Evolutionary conservation across 2,888 invertebrate species (phyloP).

Genomic region (Sisyra nigra): DNA sequence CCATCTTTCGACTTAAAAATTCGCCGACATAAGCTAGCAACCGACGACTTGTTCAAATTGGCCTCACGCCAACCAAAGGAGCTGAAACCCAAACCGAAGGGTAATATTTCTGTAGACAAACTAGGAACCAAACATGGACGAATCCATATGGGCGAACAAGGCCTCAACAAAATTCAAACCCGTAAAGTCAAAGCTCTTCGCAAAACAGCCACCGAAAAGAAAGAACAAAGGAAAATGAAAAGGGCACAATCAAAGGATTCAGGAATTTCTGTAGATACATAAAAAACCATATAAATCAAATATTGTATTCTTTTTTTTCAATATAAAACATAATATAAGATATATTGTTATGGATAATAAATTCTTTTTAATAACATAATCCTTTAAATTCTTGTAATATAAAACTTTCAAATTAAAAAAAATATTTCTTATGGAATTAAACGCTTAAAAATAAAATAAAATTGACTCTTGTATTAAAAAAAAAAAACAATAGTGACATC

Average conservation of each 20-base stretch:
- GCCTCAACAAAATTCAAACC: conserved; percentile 70
- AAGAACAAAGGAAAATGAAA: conserved; percentile 29
- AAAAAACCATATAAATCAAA: neutral
- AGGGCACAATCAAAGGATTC: neutral
- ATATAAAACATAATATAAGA: neutral
- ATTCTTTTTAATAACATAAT: neutral
- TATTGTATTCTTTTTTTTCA: neutral
- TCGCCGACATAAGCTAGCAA: conserved; percentile 75
- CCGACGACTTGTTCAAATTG: conserved; percentile 73
- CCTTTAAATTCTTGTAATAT: neutral
- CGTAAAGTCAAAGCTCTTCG: conserved; percentile 81
- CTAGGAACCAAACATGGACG: conserved; percentile 84
- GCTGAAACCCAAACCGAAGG: conserved; percentile 65
- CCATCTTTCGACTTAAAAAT: conserved; percentile 79
- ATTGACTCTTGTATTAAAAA: too few relatives aligned
- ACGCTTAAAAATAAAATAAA: neutral
- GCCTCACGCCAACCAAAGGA: conserved; percentile 67
- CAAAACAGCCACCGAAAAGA: conserved; percentile 53
- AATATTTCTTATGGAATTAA: neutral
- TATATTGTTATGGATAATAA: neutral
- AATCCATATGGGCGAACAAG: conserved; percentile 84
- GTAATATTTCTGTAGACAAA: conserved; percentile 76
- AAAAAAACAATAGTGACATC: too few relatives aligned
- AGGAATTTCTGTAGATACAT: neutral
- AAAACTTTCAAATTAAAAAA: neutral